phyloP scores from a whole-genome alignment of 2,113 vertebrate genomes.

The Ictidomys tridecemlineatus region DNA sequence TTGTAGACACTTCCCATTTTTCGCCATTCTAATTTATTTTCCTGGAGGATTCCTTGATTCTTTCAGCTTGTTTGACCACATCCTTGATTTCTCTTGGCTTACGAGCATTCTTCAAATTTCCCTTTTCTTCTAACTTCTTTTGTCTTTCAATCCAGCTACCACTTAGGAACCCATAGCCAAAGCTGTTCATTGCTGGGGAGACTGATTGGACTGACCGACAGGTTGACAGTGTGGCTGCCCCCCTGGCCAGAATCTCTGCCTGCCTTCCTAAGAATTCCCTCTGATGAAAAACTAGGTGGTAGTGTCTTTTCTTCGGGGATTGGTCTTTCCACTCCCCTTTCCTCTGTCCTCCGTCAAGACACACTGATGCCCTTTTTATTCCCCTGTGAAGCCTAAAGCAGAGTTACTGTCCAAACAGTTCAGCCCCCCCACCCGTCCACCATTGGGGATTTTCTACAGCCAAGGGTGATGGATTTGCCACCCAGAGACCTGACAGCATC shows the following conservation, averaged over 20 bases:
- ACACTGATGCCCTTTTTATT: background rate
- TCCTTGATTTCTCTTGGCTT: conserved; percentile 49
- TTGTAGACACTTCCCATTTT: background rate
- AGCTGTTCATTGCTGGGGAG: background rate
- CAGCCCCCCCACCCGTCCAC: no score
- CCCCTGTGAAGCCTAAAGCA: background rate
- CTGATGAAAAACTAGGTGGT: background rate
- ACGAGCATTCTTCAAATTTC: background rate
- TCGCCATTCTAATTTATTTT: conserved; percentile 24
- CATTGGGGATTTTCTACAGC: background rate
- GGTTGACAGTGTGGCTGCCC: rapidly evolving
- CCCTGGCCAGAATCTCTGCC: background rate
- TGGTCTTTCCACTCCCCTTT: background rate
- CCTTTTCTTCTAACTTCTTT: background rate
- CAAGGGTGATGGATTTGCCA: background rate
- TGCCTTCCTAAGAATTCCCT: background rate
- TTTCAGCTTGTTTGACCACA: background rate
- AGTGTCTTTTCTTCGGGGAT: background rate
- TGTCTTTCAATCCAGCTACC: background rate
- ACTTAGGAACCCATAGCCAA: conserved; percentile 5
- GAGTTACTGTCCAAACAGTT: background rate
- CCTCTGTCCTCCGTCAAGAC: background rate
- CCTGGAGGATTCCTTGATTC: background rate
- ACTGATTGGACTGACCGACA: background rate
- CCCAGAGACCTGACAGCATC: background rate